Conservation (phyloP, 2,888 invertebrate species). For the Drosophila paracracens region DNA sequence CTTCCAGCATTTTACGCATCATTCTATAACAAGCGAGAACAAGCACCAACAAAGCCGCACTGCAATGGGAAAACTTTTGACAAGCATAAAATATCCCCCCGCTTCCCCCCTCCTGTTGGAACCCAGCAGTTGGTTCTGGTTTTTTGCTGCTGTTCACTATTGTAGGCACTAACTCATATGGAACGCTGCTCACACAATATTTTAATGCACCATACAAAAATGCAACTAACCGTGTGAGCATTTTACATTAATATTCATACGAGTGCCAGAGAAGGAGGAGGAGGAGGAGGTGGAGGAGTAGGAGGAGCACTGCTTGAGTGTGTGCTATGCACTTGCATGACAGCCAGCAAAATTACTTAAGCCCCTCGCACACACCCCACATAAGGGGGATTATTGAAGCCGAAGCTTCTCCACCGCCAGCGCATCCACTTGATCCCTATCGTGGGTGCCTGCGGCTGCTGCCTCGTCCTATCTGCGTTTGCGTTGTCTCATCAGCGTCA, state of each 20-base stretch:
- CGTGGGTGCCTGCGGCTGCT: constrained; percentile 8
- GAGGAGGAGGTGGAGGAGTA: neutral
- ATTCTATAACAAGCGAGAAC: constrained; percentile 51
- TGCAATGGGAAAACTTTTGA: constrained; percentile 56
- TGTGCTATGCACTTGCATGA: constrained; percentile 76
- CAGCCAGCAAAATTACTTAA: constrained; percentile 77
- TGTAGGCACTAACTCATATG: constrained; percentile 76
- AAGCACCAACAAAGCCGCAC: constrained; percentile 16
- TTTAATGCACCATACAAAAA: constrained; percentile 74
- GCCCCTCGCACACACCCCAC: constrained; percentile 39
- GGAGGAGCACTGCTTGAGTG: constrained; percentile 41
- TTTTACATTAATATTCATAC: constrained; percentile 77
- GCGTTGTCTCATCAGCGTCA: constrained; percentile 77
- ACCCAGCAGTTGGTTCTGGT: constrained; percentile 38
- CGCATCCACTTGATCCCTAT: constrained; percentile 41
- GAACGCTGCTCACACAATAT: constrained; percentile 74
- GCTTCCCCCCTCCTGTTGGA: neutral
- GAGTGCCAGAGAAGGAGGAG: constrained; percentile 3
- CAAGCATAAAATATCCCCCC: constrained; percentile 32
- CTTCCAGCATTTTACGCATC: constrained; percentile 74
- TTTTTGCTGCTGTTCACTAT: constrained; percentile 52
- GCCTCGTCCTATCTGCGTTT: constrained; percentile 22
- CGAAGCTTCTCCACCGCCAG: constrained; percentile 31
- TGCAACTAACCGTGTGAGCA: constrained; percentile 80
- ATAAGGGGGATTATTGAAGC: constrained; percentile 55